A percentile compares a stretch with the other conserved stretches of the same genome.
Conservation (phyloP, 2,888 invertebrate species). For the Tanytarsus gracilentus region DNA sequence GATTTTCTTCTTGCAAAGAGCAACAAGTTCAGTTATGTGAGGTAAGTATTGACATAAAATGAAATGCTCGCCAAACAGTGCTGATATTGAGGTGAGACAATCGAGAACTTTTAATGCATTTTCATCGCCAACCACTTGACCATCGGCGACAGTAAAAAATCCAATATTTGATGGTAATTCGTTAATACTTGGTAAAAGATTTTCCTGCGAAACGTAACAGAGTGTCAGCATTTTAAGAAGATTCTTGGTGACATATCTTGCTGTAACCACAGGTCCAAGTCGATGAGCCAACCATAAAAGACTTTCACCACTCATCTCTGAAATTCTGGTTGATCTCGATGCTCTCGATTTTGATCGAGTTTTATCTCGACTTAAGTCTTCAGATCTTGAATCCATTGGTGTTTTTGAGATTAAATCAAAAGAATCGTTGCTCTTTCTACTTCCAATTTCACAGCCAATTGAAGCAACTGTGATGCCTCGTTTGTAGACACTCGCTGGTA, state of each 20-base stretch:
- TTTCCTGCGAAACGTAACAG: slow-evolving; percentile 82
- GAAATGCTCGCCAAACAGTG: slow-evolving; percentile 78
- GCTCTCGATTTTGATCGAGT: slow-evolving; percentile 25
- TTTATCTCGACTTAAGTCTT: slow-evolving; percentile 12
- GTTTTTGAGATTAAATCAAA: slow-evolving; percentile 39
- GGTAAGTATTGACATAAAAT: slow-evolving; percentile 83
- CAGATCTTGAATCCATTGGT: slow-evolving; percentile 32
- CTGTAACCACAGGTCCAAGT: slow-evolving; percentile 87
- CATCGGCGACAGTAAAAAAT: slow-evolving; percentile 55
- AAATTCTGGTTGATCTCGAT: slow-evolving; percentile 50
- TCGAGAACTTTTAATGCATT: slow-evolving; percentile 82
- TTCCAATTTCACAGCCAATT: slow-evolving; percentile 55
- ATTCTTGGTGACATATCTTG: slow-evolving; percentile 82
- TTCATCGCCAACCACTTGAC: slow-evolving; percentile 63
- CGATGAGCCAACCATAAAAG: slow-evolving; percentile 87
- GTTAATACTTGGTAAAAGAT: slow-evolving; percentile 47
- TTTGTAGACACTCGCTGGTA: slow-evolving; percentile 32
- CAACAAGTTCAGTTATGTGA: slow-evolving; percentile 76
- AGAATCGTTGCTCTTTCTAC: slow-evolving; percentile 48
- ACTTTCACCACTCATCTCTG: slow-evolving; percentile 81
- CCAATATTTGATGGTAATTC: slow-evolving; percentile 39
- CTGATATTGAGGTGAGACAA: slow-evolving; percentile 75
- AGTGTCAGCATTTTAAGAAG: slow-evolving; percentile 86
- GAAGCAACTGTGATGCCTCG: slow-evolving; percentile 47
- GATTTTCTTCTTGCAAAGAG: slow-evolving; percentile 68